Percentiles rank a stretch among this genome's conserved stretches.
These are phyloP conservation scores for Carassius auratus DNA, from an alignment of 2,113 vertebrate genomes.

Conservation along the genomic window DNA sequence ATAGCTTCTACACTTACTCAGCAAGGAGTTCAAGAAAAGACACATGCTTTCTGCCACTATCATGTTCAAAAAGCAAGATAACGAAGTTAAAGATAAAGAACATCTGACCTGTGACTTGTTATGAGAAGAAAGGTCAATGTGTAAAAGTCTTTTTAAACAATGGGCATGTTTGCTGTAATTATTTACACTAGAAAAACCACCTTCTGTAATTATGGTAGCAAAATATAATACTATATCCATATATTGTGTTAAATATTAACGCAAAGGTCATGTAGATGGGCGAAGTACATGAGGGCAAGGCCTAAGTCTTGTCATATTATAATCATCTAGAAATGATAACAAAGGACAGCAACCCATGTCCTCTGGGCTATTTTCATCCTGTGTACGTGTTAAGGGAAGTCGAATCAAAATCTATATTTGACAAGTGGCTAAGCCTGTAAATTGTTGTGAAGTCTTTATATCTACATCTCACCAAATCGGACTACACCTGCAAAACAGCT, in stretches of 20 bases:
- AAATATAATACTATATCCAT: not conserved
- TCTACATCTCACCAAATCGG: too few relatives aligned
- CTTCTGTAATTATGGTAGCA: not conserved
- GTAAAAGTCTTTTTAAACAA: not conserved
- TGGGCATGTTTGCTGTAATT: not conserved
- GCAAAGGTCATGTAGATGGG: not conserved
- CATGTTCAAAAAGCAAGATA: slow-evolving; percentile 24
- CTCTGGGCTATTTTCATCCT: slow-evolving; percentile 1
- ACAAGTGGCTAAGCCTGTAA: not conserved
- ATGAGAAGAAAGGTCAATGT: not conserved
- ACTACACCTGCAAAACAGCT: not conserved
- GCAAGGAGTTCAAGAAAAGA: slow-evolving; percentile 29
- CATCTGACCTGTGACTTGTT: not conserved
- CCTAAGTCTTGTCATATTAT: not conserved
- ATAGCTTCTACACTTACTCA: slow-evolving; percentile 29
- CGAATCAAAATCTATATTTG: not conserved
- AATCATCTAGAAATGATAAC: slow-evolving; percentile 13
- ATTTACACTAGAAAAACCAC: not conserved
- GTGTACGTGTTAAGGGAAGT: not conserved
- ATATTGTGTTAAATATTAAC: not conserved
- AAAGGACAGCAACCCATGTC: not conserved
- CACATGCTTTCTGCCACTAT: not conserved
- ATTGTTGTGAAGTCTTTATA: not conserved
- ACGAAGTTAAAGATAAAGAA: not conserved
- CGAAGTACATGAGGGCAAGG: not conserved